Evolutionary conservation across 1,140 invertebrate genomes (phyloP), one percentile per base, ranked within the genome.

Genomic region (Manduca sexta): DNA sequence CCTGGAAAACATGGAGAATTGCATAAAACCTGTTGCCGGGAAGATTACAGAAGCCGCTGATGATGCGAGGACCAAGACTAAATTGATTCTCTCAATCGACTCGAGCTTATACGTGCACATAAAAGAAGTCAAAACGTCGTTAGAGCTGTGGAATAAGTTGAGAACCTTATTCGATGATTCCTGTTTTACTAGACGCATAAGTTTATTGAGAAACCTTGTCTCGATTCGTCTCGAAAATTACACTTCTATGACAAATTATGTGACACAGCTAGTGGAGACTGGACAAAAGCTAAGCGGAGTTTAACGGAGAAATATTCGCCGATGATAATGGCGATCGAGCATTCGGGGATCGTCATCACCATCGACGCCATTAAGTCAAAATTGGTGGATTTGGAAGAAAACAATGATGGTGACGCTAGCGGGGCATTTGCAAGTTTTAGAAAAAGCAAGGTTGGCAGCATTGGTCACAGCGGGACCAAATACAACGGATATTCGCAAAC

Each of bases 61-160:
- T 26, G 46, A 58, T 10, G 53, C 59, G 13, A 47, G 31, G 26
- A 53, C 55, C 5, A 60, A 60, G 49, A 69, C 69, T 0, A 70
- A 70, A 47, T 26, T 68, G 4, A 60, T 73, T 35, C 39, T 77
- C 21, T 63, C 60, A 0, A 68, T 76, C 7, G 60, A 79, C 39
- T 16, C 69, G 2, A 54, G 58, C 2, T 13, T 74, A 6, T 53
- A 59, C 29, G 50, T 59, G 1, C 56, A 59, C 16, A 54, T 50
- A 3, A 59, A 50, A 29, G 17, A 39, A 6, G 40, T 38, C 3
- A 8, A 39, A 39, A 39, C 38, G 5, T 11, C 18, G 3, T 17
- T 5, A 17, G 40, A 12, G 17, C 7, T 42, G 11, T 42, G 40
- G 40, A 29, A 42, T 5, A 1, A 12, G 1, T 13, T 42, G 2